Conservation (phyloP, 35 echinoderm and acorn worm genomes). For the Holothuria glaberrima region DNA sequence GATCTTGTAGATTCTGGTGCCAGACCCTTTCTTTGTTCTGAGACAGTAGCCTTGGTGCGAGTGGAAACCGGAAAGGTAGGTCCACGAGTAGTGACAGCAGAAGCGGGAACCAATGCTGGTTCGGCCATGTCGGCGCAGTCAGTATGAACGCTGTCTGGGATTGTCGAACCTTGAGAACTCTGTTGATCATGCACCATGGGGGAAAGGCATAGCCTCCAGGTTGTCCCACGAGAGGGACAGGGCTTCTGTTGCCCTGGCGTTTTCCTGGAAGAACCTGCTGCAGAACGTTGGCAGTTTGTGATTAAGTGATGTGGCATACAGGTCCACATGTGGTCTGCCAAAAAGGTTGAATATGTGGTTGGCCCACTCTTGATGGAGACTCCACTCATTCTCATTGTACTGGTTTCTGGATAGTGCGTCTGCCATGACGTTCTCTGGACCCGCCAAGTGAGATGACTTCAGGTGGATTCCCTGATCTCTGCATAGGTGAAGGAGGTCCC, state of each 20-base stretch:
- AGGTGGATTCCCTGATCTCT: background rate
- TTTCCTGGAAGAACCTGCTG: background rate
- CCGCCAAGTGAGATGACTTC: background rate
- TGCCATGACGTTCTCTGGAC: background rate
- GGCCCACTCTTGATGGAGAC: background rate
- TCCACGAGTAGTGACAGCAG: background rate
- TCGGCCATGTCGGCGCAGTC: background rate
- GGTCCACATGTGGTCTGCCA: background rate
- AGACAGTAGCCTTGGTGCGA: background rate
- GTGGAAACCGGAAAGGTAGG: background rate
- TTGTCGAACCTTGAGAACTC: background rate
- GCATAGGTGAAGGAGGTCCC: background rate
- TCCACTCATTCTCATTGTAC: background rate
- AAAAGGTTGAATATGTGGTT: too few species aligned
- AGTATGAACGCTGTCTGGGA: background rate
- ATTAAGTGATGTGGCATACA: background rate
- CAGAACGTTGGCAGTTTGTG: slow-evolving; percentile 4
- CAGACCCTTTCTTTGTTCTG: background rate
- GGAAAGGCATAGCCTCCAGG: slow-evolving; percentile 17
- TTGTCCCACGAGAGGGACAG: slow-evolving; percentile 17
- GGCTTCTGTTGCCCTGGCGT: background rate
- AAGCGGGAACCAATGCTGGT: background rate
- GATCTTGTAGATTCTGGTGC: background rate
- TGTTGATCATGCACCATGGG: background rate
- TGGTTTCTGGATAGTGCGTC: background rate